phyloP scores from a whole-genome alignment of 2,113 vertebrate genomes.

The Uria lomvia region DNA sequence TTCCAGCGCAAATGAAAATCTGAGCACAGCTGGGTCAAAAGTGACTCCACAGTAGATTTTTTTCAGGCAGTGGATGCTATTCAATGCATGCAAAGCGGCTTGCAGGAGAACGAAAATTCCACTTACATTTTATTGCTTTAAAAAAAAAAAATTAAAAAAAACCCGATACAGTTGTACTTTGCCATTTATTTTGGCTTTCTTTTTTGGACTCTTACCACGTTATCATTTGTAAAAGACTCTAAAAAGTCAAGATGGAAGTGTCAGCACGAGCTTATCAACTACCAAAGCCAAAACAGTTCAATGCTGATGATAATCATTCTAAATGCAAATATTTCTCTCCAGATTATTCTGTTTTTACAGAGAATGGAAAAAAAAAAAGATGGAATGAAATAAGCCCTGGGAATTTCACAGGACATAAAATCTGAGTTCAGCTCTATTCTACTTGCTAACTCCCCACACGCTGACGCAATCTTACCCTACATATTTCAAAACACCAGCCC shows the following conservation, averaged over 20 bases:
- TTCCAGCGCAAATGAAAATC: background rate
- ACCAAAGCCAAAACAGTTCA: background rate
- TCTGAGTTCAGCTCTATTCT: background rate
- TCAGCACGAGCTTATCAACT: background rate
- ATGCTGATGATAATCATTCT: background rate
- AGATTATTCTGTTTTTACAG: background rate
- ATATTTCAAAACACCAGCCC: slow-evolving; percentile 1
- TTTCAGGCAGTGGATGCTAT: background rate
- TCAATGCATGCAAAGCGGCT: background rate
- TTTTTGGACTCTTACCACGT: background rate
- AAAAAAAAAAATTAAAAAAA: background rate
- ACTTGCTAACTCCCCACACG: background rate
- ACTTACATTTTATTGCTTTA: background rate
- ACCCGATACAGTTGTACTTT: background rate
- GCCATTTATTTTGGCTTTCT: background rate
- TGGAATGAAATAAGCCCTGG: background rate
- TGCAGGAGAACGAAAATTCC: background rate
- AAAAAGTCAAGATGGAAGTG: background rate
- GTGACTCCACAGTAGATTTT: background rate
- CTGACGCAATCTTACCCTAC: slow-evolving; percentile 6
- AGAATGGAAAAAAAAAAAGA: background rate
- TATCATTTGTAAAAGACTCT: background rate
- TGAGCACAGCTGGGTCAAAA: slow-evolving; percentile 14
- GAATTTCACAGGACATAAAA: background rate
- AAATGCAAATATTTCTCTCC: background rate